These are phyloP conservation scores for Pygoscelis antarcticus DNA, from an alignment of 2,113 vertebrate species.

Conservation along the genomic window DNA sequence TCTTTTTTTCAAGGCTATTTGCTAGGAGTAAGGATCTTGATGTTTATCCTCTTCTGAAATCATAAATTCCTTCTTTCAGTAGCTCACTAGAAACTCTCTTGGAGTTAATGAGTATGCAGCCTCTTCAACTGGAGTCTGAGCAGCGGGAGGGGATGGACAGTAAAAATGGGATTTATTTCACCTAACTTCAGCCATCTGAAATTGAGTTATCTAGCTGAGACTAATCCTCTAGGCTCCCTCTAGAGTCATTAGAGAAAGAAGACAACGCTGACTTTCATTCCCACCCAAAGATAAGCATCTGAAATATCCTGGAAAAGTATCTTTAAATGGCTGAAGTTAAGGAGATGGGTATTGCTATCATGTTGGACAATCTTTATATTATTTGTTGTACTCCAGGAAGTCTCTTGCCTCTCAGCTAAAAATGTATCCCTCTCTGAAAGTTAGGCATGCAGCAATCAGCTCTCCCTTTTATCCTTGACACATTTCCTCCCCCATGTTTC, in stretches of 20 bases:
- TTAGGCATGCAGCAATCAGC: neutral
- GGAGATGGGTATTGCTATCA: neutral
- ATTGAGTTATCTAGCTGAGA: neutral
- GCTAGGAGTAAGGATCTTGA: neutral
- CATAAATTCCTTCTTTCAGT: neutral
- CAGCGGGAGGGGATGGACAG: neutral
- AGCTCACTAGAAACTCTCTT: neutral
- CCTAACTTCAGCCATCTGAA: neutral
- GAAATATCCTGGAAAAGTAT: neutral
- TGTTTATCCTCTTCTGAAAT: neutral
- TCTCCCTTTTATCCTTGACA: neutral
- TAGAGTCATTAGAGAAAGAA: neutral
- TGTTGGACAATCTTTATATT: neutral
- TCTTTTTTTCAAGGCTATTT: neutral
- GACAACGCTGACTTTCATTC: neutral
- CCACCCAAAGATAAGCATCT: neutral
- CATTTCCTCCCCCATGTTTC: neutral
- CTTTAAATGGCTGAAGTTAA: neutral
- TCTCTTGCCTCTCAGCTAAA: neutral
- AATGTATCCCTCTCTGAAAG: neutral
- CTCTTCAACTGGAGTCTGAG: neutral
- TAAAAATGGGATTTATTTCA: neutral
- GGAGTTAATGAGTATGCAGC: neutral
- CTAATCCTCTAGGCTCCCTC: neutral
- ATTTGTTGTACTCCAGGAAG: neutral